Base-by-base conservation (phyloP, 2,797 vertebrate genomes). In the Phrynocephalus forsythii region DNA sequence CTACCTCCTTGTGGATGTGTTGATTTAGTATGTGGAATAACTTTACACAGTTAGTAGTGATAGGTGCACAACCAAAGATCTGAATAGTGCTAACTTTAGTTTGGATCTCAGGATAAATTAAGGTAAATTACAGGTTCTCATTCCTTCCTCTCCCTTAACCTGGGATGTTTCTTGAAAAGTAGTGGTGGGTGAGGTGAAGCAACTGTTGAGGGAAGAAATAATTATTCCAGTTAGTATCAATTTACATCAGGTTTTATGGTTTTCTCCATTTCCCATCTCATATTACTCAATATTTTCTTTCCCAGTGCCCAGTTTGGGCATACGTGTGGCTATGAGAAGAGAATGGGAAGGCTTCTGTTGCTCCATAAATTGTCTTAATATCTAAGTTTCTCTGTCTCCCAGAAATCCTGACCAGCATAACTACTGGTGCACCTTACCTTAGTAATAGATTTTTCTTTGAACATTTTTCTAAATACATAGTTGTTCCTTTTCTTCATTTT, bases 1-100 rank as follows among this genome's bases (percentile, higher is more conserved):
- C 67, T 93, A 82, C 24, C 26, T 68, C 56, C 89, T 82, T 78
- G 7, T 82, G 75, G 69, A 83, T 89, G 30, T 50, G 28, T 71
- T 85, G 67, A 75, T 0, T 82, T 60, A 77, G 86, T 1, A 86
- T 44, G 83, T 79, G 2, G 79, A 52, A 79, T 88, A 71, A 18
- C 87, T 48, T 88, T 88, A 90, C 77, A 48, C 69, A 52, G 69
- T 87, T 69, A 86, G 83, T 78, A 48, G 83, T 33, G 9, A 2
- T 4, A 52, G 30, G 1, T 28, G 86, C 86, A 83, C 84, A 0
- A 78, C 75, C 16, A 72, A 63, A 30, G 50, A 5, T 30, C 2
- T 86, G 9, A n/a, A 50, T 30, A 50, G 63, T 63, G 18, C 2
- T 67, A 26, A 10, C 5, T 72, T 78, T 85, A 22, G 9, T 1